Base-by-base conservation (phyloP, 1,140 invertebrate genomes). In the Paracyclopina nana region DNA sequence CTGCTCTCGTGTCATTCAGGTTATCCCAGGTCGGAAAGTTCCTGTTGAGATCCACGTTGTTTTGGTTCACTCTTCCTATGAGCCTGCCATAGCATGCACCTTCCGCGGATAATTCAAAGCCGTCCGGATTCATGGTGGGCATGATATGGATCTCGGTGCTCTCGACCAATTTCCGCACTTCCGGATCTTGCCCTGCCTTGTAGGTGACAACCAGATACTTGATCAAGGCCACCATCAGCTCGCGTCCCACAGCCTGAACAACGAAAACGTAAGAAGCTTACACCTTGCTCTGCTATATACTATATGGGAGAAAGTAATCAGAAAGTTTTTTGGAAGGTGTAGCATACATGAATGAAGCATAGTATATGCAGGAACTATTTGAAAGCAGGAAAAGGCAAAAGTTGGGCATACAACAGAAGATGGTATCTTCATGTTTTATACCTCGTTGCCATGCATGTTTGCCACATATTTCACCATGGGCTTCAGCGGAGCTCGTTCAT, bases 381-480 rank as follows among this genome's bases (percentile, higher is more conserved):
- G n/a, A n/a, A n/a, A n/a, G n/a, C n/a, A n/a, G n/a, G n/a, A n/a
- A n/a, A n/a, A n/a, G n/a, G n/a, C n/a, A n/a, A n/a, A n/a, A n/a
- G n/a, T n/a, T n/a, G n/a, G n/a, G n/a, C n/a, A n/a, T n/a, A n/a
- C n/a, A n/a, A n/a, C n/a, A n/a, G n/a, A n/a, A n/a, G n/a, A n/a
- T n/a, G n/a, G n/a, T n/a, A n/a, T n/a, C n/a, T n/a, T n/a, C n/a
- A n/a, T n/a, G n/a, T n/a, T n/a, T n/a, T n/a, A n/a, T n/a, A n/a
- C n/a, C 66, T 90, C 84, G 66, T 90, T 88, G 24, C 85, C 85
- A 60, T 90, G 85, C 76, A 90, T 90, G 65, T 88, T 88, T 9
- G 72, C 84, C 42, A 90, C 74, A 64, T 85, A 87, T 64, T 87
- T 88, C 59, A 87, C 78, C 64, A 84, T 80, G 11, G 81, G 82